These are phyloP conservation scores for Myoxocephalus aenaeus DNA, from an alignment of 2,797 vertebrate genomes.

Conservation along the genomic window DNA sequence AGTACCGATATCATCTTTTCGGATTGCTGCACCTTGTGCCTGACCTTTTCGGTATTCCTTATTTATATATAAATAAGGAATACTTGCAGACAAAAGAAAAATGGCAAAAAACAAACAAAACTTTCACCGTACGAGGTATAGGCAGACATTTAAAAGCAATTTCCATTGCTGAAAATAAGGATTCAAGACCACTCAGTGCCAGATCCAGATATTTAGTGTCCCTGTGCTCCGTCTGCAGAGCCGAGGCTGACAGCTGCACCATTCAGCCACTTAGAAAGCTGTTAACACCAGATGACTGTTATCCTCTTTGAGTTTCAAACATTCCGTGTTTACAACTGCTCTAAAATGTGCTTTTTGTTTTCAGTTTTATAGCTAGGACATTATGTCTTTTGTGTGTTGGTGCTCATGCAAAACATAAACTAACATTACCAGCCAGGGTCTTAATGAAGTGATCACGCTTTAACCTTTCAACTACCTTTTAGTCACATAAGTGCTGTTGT, in stretches of 20 bases:
- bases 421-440: constrained; percentile 57
- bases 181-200: constrained; percentile 54
- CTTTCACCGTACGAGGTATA: constrained; percentile 52
- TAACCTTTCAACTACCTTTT: constrained; percentile 40
- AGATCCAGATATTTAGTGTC: constrained; percentile 13
- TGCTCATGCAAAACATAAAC: constrained; percentile 40
- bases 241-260: neutral
- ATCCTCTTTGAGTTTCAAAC: constrained; percentile 48
- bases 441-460: constrained; percentile 66
- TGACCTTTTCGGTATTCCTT: neutral
- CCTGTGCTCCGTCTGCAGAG: constrained; percentile 16
- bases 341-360: neutral
- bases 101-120: constrained; percentile 43
- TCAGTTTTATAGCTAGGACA: constrained; percentile 18
- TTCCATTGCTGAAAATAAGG: neutral
- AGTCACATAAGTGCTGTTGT: constrained; percentile 60
- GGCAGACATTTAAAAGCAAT: constrained; percentile 44
- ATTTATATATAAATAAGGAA: too few relatives aligned
- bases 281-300: constrained; percentile 66
- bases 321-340: constrained; percentile 23
- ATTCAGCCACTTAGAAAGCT: constrained; percentile 41
- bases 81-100: constrained; percentile 41
- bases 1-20: neutral
- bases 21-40: neutral
- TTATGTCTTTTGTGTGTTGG: constrained; percentile 31